Evolutionary conservation across 1,140 invertebrate species (phyloP), one percentile per base, ranked within the genome.

Genomic region (Acromyrmex heyeri): DNA sequence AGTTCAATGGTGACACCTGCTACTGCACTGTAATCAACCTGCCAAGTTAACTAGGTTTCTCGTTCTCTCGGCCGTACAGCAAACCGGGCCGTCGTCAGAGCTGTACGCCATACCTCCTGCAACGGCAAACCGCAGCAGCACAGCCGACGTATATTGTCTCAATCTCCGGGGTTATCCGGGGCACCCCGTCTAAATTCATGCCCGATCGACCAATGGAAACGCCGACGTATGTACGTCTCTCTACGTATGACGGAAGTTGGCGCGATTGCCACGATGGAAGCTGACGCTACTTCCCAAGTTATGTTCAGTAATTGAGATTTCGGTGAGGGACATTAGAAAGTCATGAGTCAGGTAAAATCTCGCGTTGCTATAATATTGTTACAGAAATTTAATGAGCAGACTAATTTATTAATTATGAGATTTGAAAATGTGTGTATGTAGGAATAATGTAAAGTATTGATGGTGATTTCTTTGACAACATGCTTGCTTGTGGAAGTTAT

Each of bases 1-100:
- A 91, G 55, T 91, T 90, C n/a, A 69, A 73, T 88, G 67, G 89
- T 91, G 88, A 91, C 91, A 92, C 86, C 91, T 92, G 91, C 91
- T 89, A 88, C 91, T 89, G 89, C 89, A 27, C 85, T 62, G 86
- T 91, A 92, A 92, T 92, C 91, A 92, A 91, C 89, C 90, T 76
- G 87, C 88, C 85, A 70, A 73, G 88, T 88, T 91, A 92, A 91
- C 91, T 88, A 69, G 90, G 78, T 91, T 89, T 87, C 89, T 90
- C 88, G 85, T 85, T 87, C 85, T 73, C 77, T 83, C 50, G 77
- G 78, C 50, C 78, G 73, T 53, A 38, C 44, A 16, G 48, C 55
- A 50, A 75, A 75, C 69, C 77, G n/a, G 14, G 48, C 57, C 75
- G 50, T 38, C 4, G 24, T 24, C 21, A 14, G 24, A 30, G 14